A percentile compares a stretch with the other conserved stretches of the same genome.
phyloP scores from a whole-genome alignment of 2,113 vertebrate species.

The Trichomycterus rosablanca region DNA sequence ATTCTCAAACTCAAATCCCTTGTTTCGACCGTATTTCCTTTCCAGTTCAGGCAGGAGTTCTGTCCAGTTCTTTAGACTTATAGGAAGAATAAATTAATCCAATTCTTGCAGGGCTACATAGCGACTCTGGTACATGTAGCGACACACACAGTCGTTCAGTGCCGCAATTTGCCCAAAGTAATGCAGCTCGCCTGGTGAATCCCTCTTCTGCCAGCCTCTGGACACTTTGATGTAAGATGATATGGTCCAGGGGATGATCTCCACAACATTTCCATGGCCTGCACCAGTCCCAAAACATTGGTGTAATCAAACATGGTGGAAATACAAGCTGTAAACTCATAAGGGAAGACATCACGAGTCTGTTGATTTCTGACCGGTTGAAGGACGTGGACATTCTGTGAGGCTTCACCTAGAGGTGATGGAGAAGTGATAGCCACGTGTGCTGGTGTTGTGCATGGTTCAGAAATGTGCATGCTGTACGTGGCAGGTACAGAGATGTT shows the following conservation, averaged over 20 bases:
- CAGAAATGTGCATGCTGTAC: slow-evolving; percentile 41
- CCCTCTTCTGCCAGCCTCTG: slow-evolving; percentile 23
- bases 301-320: slow-evolving; percentile 69
- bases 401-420: not conserved
- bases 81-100: slow-evolving; percentile 67
- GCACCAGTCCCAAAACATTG: slow-evolving; percentile 67
- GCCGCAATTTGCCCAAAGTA: slow-evolving; percentile 58
- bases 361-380: slow-evolving; percentile 60
- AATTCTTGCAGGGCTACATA: slow-evolving; percentile 64
- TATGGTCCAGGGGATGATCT: slow-evolving; percentile 67
- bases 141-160: slow-evolving; percentile 59
- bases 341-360: slow-evolving; percentile 25
- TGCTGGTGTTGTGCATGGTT: slow-evolving; percentile 3
- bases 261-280: slow-evolving; percentile 67
- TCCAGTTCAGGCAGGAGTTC: slow-evolving; percentile 59
- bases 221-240: slow-evolving; percentile 54
- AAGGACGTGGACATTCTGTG: not conserved
- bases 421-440: slow-evolving; percentile 35
- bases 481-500: not conserved
- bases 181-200: slow-evolving; percentile 54
- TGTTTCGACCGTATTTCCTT: slow-evolving; percentile 18
- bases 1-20: slow-evolving; percentile 65
- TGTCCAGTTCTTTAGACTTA: slow-evolving; percentile 54
- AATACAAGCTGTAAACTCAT: slow-evolving; percentile 68
- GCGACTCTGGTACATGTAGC: slow-evolving; percentile 59